Evolutionary conservation across 2,113 vertebrate genomes (phyloP).

Genomic region (Myxocyprinus asiaticus): DNA sequence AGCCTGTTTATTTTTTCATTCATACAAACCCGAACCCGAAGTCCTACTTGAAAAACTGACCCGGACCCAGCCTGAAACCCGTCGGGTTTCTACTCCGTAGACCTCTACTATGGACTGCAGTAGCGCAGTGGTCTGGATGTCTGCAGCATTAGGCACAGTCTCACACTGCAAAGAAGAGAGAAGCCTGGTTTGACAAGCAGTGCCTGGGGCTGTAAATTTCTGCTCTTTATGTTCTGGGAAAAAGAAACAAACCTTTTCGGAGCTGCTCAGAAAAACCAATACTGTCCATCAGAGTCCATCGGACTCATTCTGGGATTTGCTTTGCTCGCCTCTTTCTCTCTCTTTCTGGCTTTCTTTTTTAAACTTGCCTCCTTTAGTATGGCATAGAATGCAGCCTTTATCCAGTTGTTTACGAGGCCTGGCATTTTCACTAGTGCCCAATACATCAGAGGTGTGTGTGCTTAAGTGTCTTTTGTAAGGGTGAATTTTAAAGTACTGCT

Average conservation of each 20-base stretch:
- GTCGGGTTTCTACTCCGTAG: too few relatives aligned
- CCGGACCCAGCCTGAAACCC: too few relatives aligned
- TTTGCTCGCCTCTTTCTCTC: not conserved
- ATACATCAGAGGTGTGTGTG: slow-evolving; percentile 20
- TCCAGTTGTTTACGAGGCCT: not conserved
- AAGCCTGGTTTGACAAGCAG: slow-evolving; percentile 46
- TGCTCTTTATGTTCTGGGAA: slow-evolving; percentile 41
- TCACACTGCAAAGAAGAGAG: slow-evolving; percentile 25
- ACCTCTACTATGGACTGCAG: not conserved
- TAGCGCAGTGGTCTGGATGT: slow-evolving; percentile 29
- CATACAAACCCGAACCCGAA: too few relatives aligned
- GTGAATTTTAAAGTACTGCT: slow-evolving; percentile 14
- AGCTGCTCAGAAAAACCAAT: slow-evolving; percentile 45
- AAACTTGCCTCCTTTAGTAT: not conserved
- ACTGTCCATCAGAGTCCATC: slow-evolving; percentile 43
- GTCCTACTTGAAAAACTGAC: too few relatives aligned
- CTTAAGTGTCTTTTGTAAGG: slow-evolving; percentile 1
- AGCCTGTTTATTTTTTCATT: too few relatives aligned
- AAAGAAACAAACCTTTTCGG: slow-evolving; percentile 42
- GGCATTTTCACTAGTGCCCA: slow-evolving; percentile 13
- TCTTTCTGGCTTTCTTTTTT: too few relatives aligned
- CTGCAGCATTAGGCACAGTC: slow-evolving; percentile 11
- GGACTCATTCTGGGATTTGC: slow-evolving; percentile 35
- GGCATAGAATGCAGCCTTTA: not conserved
- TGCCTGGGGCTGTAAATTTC: slow-evolving; percentile 56